Evolutionary conservation across 2,888 invertebrate species (phyloP).

Genomic region (Pharmacophagus antenor): DNA sequence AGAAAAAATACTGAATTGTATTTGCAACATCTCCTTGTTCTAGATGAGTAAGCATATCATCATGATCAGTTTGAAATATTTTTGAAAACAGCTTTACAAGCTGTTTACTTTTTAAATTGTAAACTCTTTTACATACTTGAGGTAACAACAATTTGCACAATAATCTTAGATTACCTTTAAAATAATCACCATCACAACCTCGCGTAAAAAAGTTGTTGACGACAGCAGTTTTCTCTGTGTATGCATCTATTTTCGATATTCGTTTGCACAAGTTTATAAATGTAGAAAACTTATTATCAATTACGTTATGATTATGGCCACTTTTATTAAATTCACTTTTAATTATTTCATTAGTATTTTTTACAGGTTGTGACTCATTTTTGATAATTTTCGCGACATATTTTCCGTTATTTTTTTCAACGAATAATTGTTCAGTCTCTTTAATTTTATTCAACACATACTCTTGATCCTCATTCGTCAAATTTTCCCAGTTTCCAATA

Average conservation of each 20-base stretch:
- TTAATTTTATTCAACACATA: slow-evolving; percentile 83
- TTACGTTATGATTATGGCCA: slow-evolving; percentile 43
- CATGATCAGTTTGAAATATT: slow-evolving; percentile 86
- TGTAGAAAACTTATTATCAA: slow-evolving; percentile 87
- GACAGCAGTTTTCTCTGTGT: slow-evolving; percentile 89
- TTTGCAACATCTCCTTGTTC: slow-evolving; percentile 95
- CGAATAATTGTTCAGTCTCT: slow-evolving; percentile 80
- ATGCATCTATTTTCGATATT: slow-evolving; percentile 88
- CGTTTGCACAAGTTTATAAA: slow-evolving; percentile 89
- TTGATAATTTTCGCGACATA: slow-evolving; percentile 63
- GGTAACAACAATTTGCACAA: slow-evolving; percentile 93
- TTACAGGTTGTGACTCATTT: slow-evolving; percentile 48
- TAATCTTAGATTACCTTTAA: slow-evolving; percentile 88
- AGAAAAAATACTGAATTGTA: slow-evolving; percentile 89
- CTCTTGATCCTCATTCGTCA: slow-evolving; percentile 85
- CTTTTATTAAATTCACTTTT: slow-evolving; percentile 33
- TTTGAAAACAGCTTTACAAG: slow-evolving; percentile 92
- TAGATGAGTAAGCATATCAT: slow-evolving; percentile 91
- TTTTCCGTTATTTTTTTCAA: slow-evolving; percentile 74
- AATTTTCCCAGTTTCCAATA: slow-evolving; percentile 86
- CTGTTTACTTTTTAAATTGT: slow-evolving; percentile 96
- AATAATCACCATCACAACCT: slow-evolving; percentile 82
- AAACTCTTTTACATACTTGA: slow-evolving; percentile 89
- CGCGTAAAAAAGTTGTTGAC: slow-evolving; percentile 84
- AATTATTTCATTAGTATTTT: slow-evolving; percentile 13